These are phyloP conservation scores for Rhabdophis nuchalis DNA, from an alignment of 2,797 vertebrate species.

Conservation along the genomic window DNA sequence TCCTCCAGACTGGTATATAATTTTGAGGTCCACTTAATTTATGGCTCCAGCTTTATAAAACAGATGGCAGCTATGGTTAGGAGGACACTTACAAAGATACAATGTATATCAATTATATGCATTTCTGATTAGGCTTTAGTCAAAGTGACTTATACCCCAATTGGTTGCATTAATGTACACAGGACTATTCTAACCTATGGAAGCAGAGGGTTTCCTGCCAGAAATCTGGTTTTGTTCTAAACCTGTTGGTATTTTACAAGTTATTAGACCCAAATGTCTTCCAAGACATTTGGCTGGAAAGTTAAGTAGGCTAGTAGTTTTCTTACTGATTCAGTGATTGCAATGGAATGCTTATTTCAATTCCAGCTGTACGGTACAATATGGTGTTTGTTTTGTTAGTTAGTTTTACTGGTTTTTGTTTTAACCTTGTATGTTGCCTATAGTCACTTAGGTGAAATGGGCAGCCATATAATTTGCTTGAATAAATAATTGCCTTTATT, in stretches of 20 bases:
- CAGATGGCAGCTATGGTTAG: not conserved
- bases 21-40: not conserved
- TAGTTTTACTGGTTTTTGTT: not conserved
- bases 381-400: not conserved
- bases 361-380: not conserved
- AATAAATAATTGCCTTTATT: not conserved
- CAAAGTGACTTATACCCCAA: not conserved
- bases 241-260: not conserved
- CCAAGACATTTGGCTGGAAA: not conserved
- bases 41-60: not conserved
- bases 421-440: not conserved
- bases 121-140: not conserved
- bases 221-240: not conserved
- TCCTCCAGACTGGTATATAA: not conserved
- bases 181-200: not conserved
- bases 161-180: not conserved
- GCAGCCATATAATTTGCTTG: not conserved
- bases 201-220: not conserved
- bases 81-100: not conserved
- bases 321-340: not conserved
- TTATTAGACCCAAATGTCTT: not conserved
- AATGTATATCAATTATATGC: not conserved
- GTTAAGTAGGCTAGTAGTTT: not conserved
- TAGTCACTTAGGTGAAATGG: not conserved
- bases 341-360: not conserved